Evolutionary conservation across 2,797 vertebrate species (phyloP).

Genomic region (Amblyraja radiata): DNA sequence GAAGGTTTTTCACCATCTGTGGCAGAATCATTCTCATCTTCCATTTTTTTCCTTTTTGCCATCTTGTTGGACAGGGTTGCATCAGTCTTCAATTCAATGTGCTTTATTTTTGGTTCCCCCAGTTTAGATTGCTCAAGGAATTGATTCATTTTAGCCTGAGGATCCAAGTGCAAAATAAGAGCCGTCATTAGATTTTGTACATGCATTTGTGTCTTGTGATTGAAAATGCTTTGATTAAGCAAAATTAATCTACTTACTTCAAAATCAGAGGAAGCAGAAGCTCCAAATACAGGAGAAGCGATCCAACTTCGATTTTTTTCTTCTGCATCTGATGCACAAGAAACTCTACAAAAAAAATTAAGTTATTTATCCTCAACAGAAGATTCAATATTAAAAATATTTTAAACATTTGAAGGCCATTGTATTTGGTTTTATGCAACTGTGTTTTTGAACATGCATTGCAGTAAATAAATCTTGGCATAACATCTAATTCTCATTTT

Average conservation of each 20-base stretch:
- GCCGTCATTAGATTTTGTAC: conserved; percentile 55
- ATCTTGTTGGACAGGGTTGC: conserved; percentile 40
- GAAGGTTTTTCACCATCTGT: conserved; percentile 50
- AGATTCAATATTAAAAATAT: neutral
- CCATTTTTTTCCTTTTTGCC: conserved; percentile 63
- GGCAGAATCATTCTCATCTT: conserved; percentile 49
- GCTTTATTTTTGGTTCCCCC: conserved; percentile 51
- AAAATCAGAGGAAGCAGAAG: conserved; percentile 51
- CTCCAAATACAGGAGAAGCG: conserved; percentile 60
- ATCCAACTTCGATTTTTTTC: conserved; percentile 49
- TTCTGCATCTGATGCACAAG: conserved; percentile 50
- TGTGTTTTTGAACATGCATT: neutral
- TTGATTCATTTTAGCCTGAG: conserved; percentile 48
- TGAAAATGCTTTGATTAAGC: conserved; percentile 50
- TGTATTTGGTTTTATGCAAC: neutral
- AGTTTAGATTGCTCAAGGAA: conserved; percentile 52
- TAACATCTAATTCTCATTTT: neutral
- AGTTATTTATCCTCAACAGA: neutral
- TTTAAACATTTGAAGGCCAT: neutral
- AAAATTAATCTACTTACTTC: conserved; percentile 59
- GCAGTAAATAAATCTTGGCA: neutral
- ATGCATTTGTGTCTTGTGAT: conserved; percentile 44
- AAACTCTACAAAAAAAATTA: conserved; percentile 54
- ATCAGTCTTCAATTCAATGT: conserved; percentile 40
- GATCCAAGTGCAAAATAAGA: conserved; percentile 51